These are phyloP conservation scores for Caretta caretta DNA, from an alignment of 2,113 vertebrate genomes.

Conservation along the genomic window DNA sequence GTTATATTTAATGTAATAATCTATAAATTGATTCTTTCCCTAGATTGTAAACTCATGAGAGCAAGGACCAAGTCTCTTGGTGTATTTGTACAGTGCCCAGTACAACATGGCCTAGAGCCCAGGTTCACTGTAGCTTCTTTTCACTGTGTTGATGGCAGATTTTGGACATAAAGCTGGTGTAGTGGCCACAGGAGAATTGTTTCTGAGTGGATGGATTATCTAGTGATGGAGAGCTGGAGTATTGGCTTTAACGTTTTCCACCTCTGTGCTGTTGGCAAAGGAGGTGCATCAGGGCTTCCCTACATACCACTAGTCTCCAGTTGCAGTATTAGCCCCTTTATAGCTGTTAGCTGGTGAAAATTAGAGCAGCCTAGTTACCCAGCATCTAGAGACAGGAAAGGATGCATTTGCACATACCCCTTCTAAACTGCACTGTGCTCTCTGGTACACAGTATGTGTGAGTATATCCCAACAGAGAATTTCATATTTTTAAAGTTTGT, in stretches of 20 bases:
- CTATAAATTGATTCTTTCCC: neutral
- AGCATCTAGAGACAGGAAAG: neutral
- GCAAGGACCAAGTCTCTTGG: neutral
- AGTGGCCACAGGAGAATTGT: neutral
- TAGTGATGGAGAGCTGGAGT: neutral
- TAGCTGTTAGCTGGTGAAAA: neutral
- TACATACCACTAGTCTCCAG: slow-evolving; percentile 6
- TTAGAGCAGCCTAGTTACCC: neutral
- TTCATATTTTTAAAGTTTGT: slow-evolving; percentile 12
- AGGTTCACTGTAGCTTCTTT: neutral
- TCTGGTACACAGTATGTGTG: neutral
- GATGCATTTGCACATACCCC: neutral
- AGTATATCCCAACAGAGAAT: neutral
- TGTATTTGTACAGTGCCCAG: neutral
- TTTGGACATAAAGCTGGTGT: neutral
- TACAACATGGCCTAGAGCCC: neutral
- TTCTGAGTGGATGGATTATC: neutral
- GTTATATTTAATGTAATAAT: neutral
- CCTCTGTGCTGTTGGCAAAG: neutral
- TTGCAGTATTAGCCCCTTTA: neutral
- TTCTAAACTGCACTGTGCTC: neutral
- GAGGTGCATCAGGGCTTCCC: neutral
- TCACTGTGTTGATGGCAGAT: neutral
- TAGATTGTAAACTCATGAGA: neutral
- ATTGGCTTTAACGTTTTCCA: neutral